Evolutionary conservation across 2,888 invertebrate genomes (phyloP).

Genomic region (Zelleria hepariella): DNA sequence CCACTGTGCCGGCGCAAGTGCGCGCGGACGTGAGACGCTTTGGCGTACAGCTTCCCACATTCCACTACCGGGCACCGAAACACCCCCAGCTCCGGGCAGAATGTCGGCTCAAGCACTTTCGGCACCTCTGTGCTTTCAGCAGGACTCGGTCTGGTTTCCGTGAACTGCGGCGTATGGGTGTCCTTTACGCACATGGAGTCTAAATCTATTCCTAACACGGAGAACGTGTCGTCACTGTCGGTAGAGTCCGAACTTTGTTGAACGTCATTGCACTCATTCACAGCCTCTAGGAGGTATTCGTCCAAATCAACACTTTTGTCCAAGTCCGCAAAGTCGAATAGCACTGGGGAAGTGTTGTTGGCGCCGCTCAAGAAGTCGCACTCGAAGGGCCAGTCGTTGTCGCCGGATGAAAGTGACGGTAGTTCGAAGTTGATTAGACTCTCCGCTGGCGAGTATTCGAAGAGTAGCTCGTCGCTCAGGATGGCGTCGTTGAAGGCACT

Average conservation of each 20-base stretch:
- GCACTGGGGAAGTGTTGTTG: slow-evolving; percentile 22
- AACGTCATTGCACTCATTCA: slow-evolving; percentile 41
- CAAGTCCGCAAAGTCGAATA: slow-evolving; percentile 55
- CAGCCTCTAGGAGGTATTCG: slow-evolving; percentile 50
- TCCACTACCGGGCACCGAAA: slow-evolving; percentile 79
- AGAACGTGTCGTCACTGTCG: slow-evolving; percentile 26
- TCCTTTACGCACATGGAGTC: slow-evolving; percentile 22
- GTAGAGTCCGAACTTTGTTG: slow-evolving; percentile 30
- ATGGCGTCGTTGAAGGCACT: slow-evolving; percentile 46
- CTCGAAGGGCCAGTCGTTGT: slow-evolving; percentile 39
- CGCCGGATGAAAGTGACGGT: slow-evolving; percentile 37
- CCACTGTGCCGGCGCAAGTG: slow-evolving; percentile 90
- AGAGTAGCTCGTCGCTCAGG: slow-evolving; percentile 49
- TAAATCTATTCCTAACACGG: slow-evolving; percentile 29
- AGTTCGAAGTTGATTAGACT: slow-evolving; percentile 62
- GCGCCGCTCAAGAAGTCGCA: slow-evolving; percentile 45
- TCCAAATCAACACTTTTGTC: slow-evolving; percentile 52
- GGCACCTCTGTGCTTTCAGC: slow-evolving; percentile 29
- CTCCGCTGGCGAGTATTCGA: slow-evolving; percentile 58
- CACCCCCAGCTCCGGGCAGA: slow-evolving; percentile 63
- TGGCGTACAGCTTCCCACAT: slow-evolving; percentile 88
- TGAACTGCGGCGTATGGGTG: neutral
- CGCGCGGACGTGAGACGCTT: slow-evolving; percentile 91
- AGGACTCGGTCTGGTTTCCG: slow-evolving; percentile 10
- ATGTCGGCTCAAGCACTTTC: slow-evolving; percentile 55